These are phyloP conservation scores for Lathamus discolor DNA, from an alignment of 2,113 vertebrate genomes.

Conservation along the genomic window DNA sequence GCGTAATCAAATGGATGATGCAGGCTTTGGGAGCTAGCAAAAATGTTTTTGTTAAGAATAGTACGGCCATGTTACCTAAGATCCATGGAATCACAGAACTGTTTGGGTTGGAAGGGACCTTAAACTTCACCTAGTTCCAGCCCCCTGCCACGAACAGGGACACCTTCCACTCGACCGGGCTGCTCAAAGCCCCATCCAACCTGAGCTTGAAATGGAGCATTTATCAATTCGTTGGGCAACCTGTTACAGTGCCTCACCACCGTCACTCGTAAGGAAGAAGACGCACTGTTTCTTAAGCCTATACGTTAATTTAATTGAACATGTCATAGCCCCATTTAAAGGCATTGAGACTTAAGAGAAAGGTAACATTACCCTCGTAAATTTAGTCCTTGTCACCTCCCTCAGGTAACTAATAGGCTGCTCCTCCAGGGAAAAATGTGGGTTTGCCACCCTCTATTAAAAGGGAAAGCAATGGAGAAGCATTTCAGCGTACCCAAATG, in stretches of 20 bases:
- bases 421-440: not conserved
- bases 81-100: not conserved
- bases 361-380: accelerated
- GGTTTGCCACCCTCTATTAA: accelerated
- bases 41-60: not conserved
- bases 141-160: not conserved
- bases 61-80: accelerated
- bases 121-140: not conserved
- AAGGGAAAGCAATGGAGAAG: not conserved
- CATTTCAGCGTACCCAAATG: accelerated
- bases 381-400: not conserved
- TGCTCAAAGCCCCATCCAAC: not conserved
- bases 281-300: not conserved
- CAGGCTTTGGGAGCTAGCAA: not conserved
- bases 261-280: not conserved
- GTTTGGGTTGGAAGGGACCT: not conserved
- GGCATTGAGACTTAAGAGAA: accelerated
- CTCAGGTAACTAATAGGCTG: accelerated
- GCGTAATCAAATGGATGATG: not conserved
- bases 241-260: not conserved
- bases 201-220: not conserved
- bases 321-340: accelerated
- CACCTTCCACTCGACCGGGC: not conserved
- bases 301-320: not conserved
- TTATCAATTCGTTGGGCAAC: not conserved